A percentile compares a stretch with the other conserved stretches of the same genome.
Evolutionary conservation across 2,888 invertebrate genomes (phyloP).

Genomic region (Scaptomyza flava): DNA sequence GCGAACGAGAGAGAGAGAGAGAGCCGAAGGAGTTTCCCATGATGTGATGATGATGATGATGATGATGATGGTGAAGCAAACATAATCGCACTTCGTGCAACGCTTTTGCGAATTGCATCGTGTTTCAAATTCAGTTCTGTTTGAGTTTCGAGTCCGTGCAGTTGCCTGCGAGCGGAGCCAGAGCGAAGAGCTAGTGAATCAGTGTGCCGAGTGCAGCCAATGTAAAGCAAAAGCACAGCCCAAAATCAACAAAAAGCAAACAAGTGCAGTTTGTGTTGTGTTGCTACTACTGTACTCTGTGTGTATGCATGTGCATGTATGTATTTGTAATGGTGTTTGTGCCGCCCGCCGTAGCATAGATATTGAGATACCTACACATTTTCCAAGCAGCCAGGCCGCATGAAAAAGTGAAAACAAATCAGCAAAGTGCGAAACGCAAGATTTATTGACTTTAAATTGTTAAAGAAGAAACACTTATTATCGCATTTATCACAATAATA

Average conservation of each 20-base stretch:
- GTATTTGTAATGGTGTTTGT: constrained; percentile 24
- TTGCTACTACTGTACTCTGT: constrained; percentile 18
- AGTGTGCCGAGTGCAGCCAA: constrained; percentile 48
- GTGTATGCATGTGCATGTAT: not conserved
- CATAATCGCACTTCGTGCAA: constrained; percentile 67
- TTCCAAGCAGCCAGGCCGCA: constrained; percentile 27
- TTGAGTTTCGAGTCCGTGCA: constrained; percentile 80
- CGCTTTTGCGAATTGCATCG: constrained; percentile 55
- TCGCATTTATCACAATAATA: too few relatives aligned
- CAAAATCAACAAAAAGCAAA: constrained; percentile 46
- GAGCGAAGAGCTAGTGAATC: constrained; percentile 30
- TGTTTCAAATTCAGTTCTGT: constrained; percentile 71
- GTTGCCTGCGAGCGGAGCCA: constrained; percentile 62
- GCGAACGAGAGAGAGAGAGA: constrained; percentile 22
- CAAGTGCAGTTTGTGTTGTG: constrained; percentile 46
- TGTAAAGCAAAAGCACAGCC: constrained; percentile 27
- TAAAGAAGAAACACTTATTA: not conserved
- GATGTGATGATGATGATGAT: constrained; percentile 43
- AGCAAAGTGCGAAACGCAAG: constrained; percentile 28
- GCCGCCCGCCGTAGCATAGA: constrained; percentile 65
- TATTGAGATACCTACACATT: constrained; percentile 64
- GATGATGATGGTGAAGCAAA: constrained; percentile 55
- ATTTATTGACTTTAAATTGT: constrained; percentile 4
- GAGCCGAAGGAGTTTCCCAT: constrained; percentile 67
- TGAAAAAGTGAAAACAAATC: constrained; percentile 57